Evolutionary conservation across 2,113 vertebrate genomes (phyloP), one percentile per base, ranked within the genome.

Genomic region (Orthonyx spaldingii): DNA sequence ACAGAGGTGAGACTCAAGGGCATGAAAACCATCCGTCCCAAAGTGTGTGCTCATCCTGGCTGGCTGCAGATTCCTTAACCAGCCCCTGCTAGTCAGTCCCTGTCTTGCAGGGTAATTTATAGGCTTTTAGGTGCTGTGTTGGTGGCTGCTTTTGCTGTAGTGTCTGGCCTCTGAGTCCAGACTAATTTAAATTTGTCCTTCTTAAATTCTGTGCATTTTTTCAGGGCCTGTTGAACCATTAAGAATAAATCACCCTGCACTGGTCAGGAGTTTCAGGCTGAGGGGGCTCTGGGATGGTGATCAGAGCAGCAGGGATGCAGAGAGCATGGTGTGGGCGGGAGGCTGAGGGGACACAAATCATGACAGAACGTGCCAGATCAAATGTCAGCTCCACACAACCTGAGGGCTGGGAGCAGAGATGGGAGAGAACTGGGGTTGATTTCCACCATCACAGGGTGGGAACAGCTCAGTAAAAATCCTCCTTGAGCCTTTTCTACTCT

Each of bases 291-390:
- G 89, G 15, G 16, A 17, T 22, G 55, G 22, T 21, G 84, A n/a
- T 53, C 13, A 37, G 68, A 90, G 75, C 20, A 6, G 79, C 75
- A 37, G 85, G 61, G 56, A 53, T 19, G 21, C 6, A 13, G 65
- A 21, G 56, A 56, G 68, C 80, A 16, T 0, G 0, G 52, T 33
- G 91, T 57, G 81, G 87, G 77, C 7, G 39, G 57, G 0, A 0
- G 12, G 57, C 64, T 56, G 33, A 55, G 27, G 47, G 26, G 47
- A 66, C 77, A 84, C 68, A 35, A 57, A 74, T 59, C 71, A 37
- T 4, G 2, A 15, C 1, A 30, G 35, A 80, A 44, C 3, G n/a
- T 86, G 80, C 71, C 44, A 28, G 46, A 46, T 65, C 81, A 78
- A 70, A 81, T 23, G 46, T 11, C 84, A 59, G 55, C 83, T 66